Percentiles rank a stretch among this genome's conserved stretches.
Conservation (phyloP, 2,888 invertebrate species). For the Lathronympha strigana region DNA sequence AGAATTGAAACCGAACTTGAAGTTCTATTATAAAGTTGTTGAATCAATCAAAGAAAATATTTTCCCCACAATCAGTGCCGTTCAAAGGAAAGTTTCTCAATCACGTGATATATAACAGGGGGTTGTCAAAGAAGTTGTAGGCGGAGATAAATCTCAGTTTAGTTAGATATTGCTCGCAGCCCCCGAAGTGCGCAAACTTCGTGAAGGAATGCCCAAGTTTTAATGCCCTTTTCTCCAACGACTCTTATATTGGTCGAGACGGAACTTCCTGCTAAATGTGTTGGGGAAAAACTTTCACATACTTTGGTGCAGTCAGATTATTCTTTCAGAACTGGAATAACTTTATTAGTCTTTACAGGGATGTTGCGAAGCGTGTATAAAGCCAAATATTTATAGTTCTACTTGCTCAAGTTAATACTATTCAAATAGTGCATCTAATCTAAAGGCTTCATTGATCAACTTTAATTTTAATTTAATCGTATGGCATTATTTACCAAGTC, state of each 20-base stretch:
- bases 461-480: too few relatives aligned
- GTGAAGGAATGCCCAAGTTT: conserved; percentile 72
- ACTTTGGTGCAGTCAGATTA: conserved; percentile 27
- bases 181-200: conserved; percentile 58
- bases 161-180: conserved; percentile 67
- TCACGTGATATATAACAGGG: conserved; percentile 64
- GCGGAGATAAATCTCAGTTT: conserved; percentile 74
- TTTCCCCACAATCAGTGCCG: conserved; percentile 40
- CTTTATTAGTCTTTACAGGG: conserved; percentile 13
- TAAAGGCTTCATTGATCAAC: too few relatives aligned
- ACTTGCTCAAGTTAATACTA: too few relatives aligned
- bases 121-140: conserved; percentile 70
- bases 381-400: too few relatives aligned
- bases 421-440: too few relatives aligned
- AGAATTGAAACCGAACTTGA: conserved; percentile 16
- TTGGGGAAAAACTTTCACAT: conserved; percentile 23
- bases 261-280: conserved; percentile 56
- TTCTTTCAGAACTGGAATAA: conserved; percentile 23
- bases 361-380: background rate
- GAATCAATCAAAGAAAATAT: conserved; percentile 35
- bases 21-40: conserved; percentile 34
- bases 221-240: conserved; percentile 70
- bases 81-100: conserved; percentile 60
- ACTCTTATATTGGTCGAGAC: conserved; percentile 66
- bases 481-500: too few relatives aligned